Evolutionary conservation across 2,888 invertebrate species (phyloP).

Genomic region (Mesochorus sp.): DNA sequence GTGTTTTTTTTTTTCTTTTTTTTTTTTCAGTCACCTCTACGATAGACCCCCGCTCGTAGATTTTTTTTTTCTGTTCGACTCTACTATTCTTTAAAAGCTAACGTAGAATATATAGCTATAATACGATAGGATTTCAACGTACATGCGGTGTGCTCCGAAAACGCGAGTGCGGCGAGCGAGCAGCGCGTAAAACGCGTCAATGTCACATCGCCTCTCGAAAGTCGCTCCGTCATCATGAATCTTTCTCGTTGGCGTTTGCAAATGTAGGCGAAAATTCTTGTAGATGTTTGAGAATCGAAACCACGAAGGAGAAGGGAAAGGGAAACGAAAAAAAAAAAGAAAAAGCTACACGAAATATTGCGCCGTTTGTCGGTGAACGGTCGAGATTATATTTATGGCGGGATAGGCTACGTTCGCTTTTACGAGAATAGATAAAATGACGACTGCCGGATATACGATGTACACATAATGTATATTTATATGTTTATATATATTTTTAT

Average conservation of each 20-base stretch:
- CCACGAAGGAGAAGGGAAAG: not conserved
- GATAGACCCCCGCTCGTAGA: conserved; percentile 42
- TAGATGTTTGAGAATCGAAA: conserved; percentile 33
- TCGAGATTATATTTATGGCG: conserved; percentile 37
- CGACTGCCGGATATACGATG: not conserved
- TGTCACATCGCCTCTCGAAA: conserved; percentile 46
- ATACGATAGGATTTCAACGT: no score
- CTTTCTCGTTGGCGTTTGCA: conserved; percentile 30
- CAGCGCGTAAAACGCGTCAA: conserved; percentile 50
- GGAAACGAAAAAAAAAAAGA: not conserved
- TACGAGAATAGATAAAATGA: conserved; percentile 42
- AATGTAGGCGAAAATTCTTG: conserved; percentile 22
- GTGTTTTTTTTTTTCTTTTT: conserved; percentile 19
- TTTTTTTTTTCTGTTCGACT: conserved; percentile 22
- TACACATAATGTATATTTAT: no score
- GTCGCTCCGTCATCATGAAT: conserved; percentile 54
- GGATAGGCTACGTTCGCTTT: conserved; percentile 3
- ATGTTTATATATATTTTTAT: no score
- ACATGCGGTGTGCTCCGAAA: conserved; percentile 28
- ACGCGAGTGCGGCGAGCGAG: conserved; percentile 12
- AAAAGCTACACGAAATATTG: conserved; percentile 2
- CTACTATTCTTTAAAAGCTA: conserved; percentile 20
- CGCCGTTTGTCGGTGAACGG: conserved; percentile 11
- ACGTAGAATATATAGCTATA: conserved; percentile 5
- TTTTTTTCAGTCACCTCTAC: conserved; percentile 45